phyloP scores from a whole-genome alignment of 2,797 vertebrate species.

The Helicolenus hilgendorfi region DNA sequence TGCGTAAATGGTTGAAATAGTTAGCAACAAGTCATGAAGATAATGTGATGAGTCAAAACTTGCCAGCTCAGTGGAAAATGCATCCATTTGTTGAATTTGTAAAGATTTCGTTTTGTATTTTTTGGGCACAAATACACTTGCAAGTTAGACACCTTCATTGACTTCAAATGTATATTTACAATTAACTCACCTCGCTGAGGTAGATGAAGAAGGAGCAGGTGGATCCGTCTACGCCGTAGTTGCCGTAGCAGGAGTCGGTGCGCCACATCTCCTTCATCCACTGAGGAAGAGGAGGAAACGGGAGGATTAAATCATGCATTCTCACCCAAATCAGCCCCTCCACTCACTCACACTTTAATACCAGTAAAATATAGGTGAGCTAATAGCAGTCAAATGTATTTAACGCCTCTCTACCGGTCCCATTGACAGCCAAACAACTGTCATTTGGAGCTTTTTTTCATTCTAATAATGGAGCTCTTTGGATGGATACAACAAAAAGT shows the following conservation, averaged over 20 bases:
- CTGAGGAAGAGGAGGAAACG: conserved; percentile 80
- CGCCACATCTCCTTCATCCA: conserved; percentile 99
- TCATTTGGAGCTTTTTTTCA: not conserved
- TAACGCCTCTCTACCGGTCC: not conserved
- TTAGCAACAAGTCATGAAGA: not conserved
- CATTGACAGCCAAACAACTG: not conserved
- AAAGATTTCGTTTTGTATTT: not conserved
- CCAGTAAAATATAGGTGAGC: not conserved
- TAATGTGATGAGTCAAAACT: not conserved
- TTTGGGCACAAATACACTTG: not conserved
- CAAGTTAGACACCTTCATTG: not conserved
- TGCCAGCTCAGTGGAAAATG: not conserved
- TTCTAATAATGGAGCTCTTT: not conserved
- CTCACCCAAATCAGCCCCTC: not conserved
- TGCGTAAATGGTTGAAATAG: no score
- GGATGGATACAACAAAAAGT: not conserved
- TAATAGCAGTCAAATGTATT: not conserved
- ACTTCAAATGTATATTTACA: not conserved
- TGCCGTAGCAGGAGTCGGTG: conserved; percentile 96
- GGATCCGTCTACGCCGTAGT: conserved; percentile 98
- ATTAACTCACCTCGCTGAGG: conserved; percentile 96
- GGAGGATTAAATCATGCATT: not conserved
- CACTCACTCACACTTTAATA: not conserved
- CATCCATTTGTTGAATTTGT: not conserved
- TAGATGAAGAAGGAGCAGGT: conserved; percentile 99